phyloP scores from a whole-genome alignment of 1,140 invertebrate genomes.

The Hestina assimilis region DNA sequence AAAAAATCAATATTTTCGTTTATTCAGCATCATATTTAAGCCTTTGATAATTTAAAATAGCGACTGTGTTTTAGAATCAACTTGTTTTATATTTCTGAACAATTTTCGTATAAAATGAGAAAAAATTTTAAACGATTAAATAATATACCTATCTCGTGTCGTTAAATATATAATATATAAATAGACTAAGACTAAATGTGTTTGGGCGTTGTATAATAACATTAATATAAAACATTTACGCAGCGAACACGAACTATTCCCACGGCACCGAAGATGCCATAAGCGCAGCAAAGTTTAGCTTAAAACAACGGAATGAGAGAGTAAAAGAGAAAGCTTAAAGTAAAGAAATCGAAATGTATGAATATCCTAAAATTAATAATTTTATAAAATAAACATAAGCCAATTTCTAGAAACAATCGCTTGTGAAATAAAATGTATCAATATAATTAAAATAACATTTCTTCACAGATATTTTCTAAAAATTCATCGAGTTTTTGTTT shows the following conservation, averaged over 20 bases:
- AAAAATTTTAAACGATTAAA: no score
- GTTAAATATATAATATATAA: not conserved
- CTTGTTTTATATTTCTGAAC: slow-evolving; percentile 29
- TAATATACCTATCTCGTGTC: no score
- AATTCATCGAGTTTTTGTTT: no score
- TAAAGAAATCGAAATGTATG: slow-evolving; percentile 44
- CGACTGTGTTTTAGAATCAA: slow-evolving; percentile 64
- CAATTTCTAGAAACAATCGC: slow-evolving; percentile 39
- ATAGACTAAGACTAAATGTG: slow-evolving; percentile 24
- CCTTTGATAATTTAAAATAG: slow-evolving; percentile 15
- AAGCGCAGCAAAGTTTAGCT: slow-evolving; percentile 8
- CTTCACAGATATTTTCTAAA: no score
- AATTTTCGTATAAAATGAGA: no score
- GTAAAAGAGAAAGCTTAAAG: slow-evolving; percentile 52
- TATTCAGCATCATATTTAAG: no score
- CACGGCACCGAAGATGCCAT: slow-evolving; percentile 18
- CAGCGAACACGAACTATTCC: slow-evolving; percentile 17
- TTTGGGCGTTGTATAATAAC: slow-evolving; percentile 15
- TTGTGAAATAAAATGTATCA: slow-evolving; percentile 3
- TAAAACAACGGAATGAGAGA: slow-evolving; percentile 61
- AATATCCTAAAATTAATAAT: slow-evolving; percentile 48
- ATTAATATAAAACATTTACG: slow-evolving; percentile 17
- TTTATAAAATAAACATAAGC: slow-evolving; percentile 57
- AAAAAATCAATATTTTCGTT: no score
- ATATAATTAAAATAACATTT: not conserved